phyloP scores from a whole-genome alignment of 2,113 vertebrate species.

The Diphyllodes magnificus region DNA sequence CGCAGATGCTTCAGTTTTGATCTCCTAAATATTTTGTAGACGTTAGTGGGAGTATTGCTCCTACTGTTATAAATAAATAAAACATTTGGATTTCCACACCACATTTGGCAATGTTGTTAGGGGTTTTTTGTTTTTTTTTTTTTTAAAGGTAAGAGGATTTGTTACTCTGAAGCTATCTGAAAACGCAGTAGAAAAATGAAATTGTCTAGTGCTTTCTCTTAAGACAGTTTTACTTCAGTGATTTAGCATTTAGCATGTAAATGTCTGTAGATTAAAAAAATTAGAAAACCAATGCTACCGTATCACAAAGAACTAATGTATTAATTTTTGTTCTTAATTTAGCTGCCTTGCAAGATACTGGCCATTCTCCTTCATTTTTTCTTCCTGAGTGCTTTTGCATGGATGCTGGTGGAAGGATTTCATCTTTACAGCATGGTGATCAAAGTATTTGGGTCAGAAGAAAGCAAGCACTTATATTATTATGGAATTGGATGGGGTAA shows the following conservation, averaged over 20 bases:
- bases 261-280: not conserved
- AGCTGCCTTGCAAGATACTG: conserved; percentile 89
- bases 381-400: conserved; percentile 92
- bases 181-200: not conserved
- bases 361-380: conserved; percentile 93
- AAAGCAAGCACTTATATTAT: conserved; percentile 90
- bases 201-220: not conserved
- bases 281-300: not conserved
- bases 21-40: not conserved
- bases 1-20: not conserved
- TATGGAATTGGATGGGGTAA: conserved; percentile 92
- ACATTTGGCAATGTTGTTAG: not conserved
- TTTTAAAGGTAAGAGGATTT: not conserved
- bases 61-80: not conserved
- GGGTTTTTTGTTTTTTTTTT: fast-evolving
- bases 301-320: not conserved
- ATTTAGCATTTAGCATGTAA: not conserved
- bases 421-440: conserved; percentile 97
- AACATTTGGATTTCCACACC: not conserved
- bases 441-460: conserved; percentile 94
- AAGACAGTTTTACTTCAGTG: not conserved
- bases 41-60: not conserved
- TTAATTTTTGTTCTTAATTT: not conserved
- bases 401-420: conserved; percentile 97
- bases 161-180: not conserved